Evolutionary conservation across 1,140 invertebrate genomes (phyloP).

Genomic region (Helicoverpa zea): DNA sequence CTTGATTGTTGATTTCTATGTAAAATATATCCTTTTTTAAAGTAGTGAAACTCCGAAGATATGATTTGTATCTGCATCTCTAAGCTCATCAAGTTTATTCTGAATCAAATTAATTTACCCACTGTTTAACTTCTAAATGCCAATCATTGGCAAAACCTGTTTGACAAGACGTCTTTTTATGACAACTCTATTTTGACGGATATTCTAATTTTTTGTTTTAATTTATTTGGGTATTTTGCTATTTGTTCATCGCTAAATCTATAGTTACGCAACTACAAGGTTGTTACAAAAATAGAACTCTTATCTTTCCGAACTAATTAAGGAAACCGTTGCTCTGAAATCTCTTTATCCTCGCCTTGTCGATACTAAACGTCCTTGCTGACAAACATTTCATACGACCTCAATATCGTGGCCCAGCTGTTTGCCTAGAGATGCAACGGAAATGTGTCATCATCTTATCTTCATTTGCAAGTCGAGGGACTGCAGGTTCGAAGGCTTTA

Average conservation of each 20-base stretch:
- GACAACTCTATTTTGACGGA: slow-evolving; percentile 8
- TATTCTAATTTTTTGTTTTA: background rate
- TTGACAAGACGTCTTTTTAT: background rate
- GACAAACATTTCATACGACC: slow-evolving; percentile 33
- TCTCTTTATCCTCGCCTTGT: slow-evolving; percentile 8
- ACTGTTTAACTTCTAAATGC: too few relatives aligned
- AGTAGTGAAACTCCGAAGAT: too few relatives aligned
- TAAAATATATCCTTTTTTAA: too few relatives aligned
- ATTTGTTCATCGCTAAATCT: background rate
- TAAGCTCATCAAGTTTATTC: too few relatives aligned
- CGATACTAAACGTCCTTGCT: slow-evolving; percentile 21
- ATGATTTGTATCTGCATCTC: too few relatives aligned
- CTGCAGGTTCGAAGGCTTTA: slow-evolving; percentile 28
- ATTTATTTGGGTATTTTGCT: background rate
- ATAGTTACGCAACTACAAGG: slow-evolving; percentile 18
- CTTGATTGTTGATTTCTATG: too few relatives aligned
- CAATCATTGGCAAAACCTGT: background rate
- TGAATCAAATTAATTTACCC: too few relatives aligned
- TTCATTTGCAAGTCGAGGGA: slow-evolving; percentile 42
- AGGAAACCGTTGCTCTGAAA: slow-evolving; percentile 5
- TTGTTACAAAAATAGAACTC: slow-evolving; percentile 3
- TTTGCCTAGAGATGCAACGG: slow-evolving; percentile 1
- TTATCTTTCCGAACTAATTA: slow-evolving; percentile 16
- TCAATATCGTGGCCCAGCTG: background rate
- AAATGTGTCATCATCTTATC: slow-evolving; percentile 27